Base-by-base conservation (phyloP, 2,113 vertebrate species). In the Tyrannus savana region DNA sequence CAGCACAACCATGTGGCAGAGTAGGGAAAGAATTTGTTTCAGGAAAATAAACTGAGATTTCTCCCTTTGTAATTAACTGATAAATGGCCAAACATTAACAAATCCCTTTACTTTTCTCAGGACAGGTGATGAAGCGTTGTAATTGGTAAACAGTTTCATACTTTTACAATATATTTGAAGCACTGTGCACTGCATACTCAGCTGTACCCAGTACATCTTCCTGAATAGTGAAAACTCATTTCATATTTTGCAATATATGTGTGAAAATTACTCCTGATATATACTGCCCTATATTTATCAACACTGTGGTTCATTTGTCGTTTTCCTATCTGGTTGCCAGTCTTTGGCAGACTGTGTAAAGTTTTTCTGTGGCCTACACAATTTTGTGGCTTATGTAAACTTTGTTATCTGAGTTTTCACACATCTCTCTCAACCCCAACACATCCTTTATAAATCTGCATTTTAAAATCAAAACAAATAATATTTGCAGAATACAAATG, bases 191-290 rank as follows among this genome's bases (percentile, higher is more conserved):
- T 41, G 28, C 17, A 14, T 24, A 49, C 18, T 56, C 66, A 52
- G 6, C 72, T 80, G 87, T n/a, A 56, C 4, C 17, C 12, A 31
- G 3, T 27, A 22, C 1, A 10, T 68, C 22, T 39, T 72, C 35
- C 28, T 73, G 47, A 31, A 28, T 25, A 35, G 9, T 19, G 21
- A 28, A 71, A 84, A 74, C 39, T 81, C 2, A 49, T 78, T 75
- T 84, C 3, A 15, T 55, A 35, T 50, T 78, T 75, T 67, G 2
- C 23, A 53, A 12, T 33, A 39, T 5, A 19, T 0, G 0, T 19
- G 1, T 44, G 13, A 63, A 75, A 82, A 33, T 42, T 42, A 25
- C 6, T 80, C 10, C 24, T 64, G 53, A 4, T 28, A 49, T 13
- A 5, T 39, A 33, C 10, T 16, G 23, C 19, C 7, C 7, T 42